Percentiles rank a stretch among this genome's conserved stretches.
These are phyloP conservation scores for Parasteatoda tepidariorum DNA, from an alignment of 1,140 invertebrate genomes.

Conservation along the genomic window DNA sequence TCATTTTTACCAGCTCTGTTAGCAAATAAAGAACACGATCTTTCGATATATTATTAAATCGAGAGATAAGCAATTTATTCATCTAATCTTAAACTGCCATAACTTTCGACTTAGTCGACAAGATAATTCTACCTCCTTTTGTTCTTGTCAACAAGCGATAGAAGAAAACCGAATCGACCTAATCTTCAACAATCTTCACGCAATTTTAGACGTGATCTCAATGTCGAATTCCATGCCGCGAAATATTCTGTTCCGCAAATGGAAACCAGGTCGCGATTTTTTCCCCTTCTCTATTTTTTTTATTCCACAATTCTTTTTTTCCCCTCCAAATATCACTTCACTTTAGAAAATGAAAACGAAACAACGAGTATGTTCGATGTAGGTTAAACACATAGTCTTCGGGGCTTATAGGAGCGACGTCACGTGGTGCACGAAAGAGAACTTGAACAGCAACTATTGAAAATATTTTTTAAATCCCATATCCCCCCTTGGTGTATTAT, in stretches of 20 bases:
- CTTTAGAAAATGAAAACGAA: constrained; percentile 8
- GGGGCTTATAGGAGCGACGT: not conserved
- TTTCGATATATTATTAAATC: too few species aligned
- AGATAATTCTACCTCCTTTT: not conserved
- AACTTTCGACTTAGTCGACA: not conserved
- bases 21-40: too few species aligned
- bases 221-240: not conserved
- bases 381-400: constrained; percentile 1
- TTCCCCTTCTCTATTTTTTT: not conserved
- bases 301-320: not conserved
- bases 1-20: too few species aligned
- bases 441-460: too few species aligned
- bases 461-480: too few species aligned
- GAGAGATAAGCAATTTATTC: too few species aligned
- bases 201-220: not conserved
- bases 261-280: constrained; percentile 23
- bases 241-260: constrained; percentile 13
- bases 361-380: not conserved
- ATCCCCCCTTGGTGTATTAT: too few species aligned
- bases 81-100: not conserved
- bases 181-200: not conserved
- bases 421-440: not conserved
- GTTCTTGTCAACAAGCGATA: not conserved
- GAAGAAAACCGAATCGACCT: not conserved
- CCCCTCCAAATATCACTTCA: constrained; percentile 22